Conservation (phyloP, 2,888 invertebrate genomes). For the Lycaena phlaeas region DNA sequence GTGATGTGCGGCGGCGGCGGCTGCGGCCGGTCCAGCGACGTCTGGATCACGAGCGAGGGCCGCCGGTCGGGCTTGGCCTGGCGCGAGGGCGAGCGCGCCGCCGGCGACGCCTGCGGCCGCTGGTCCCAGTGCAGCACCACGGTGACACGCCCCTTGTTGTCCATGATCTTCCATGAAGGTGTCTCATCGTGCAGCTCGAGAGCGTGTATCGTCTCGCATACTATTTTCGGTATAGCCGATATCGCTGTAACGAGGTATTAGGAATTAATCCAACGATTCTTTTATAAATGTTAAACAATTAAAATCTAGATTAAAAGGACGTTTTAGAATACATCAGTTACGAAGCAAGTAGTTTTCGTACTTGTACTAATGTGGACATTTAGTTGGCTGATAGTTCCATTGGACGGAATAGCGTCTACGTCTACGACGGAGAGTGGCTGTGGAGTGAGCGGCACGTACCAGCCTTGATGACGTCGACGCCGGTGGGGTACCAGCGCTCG, state of each 20-base stretch:
- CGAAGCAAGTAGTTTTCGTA: too few relatives aligned
- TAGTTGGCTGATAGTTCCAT: too few relatives aligned
- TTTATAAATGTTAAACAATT: too few relatives aligned
- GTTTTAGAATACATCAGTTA: too few relatives aligned
- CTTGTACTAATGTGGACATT: too few relatives aligned
- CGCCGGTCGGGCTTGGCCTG: conserved; percentile 71
- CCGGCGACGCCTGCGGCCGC: conserved; percentile 79
- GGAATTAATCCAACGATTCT: too few relatives aligned
- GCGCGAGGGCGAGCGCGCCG: conserved; percentile 68
- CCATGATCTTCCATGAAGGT: conserved; percentile 98
- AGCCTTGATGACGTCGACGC: conserved; percentile 95
- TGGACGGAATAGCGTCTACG: too few relatives aligned
- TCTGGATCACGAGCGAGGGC: conserved; percentile 82
- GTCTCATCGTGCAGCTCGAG: conserved; percentile 96
- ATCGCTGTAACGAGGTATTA: conserved; percentile 75
- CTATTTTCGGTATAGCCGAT: conserved; percentile 96
- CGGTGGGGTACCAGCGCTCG: conserved; percentile 94
- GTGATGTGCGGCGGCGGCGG: conserved; percentile 89
- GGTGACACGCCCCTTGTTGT: conserved; percentile 97
- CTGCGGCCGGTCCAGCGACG: conserved; percentile 80
- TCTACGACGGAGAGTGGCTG: too few relatives aligned
- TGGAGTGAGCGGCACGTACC: conserved; percentile 68
- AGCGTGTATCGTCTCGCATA: conserved; percentile 97
- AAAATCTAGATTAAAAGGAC: too few relatives aligned
- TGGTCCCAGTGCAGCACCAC: conserved; percentile 98